Evolutionary conservation across 2,888 invertebrate genomes (phyloP).

Genomic region (Caenorhabditis virilis): DNA sequence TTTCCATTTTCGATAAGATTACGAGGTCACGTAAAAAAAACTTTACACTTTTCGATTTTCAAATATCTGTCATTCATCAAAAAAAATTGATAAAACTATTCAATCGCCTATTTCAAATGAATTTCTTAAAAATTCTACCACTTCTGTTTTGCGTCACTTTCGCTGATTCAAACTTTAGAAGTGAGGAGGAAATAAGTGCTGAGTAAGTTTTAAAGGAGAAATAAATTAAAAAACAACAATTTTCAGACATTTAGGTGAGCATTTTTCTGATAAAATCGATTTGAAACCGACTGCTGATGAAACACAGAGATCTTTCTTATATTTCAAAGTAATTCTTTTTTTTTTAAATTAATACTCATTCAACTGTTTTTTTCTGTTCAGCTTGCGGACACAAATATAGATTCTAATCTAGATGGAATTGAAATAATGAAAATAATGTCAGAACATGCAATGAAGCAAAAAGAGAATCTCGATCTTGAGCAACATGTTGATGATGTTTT

Average conservation of each 20-base stretch:
- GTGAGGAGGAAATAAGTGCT: conserved; percentile 10
- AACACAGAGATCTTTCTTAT: not conserved
- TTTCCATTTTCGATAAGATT: not conserved
- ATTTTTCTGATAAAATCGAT: conserved; percentile 20
- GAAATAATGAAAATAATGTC: conserved; percentile 23
- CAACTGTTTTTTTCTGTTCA: conserved; percentile 18
- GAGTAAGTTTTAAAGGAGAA: conserved; percentile 14
- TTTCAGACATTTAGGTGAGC: conserved; percentile 29
- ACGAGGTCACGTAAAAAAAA: not conserved
- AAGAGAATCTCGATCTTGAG: conserved; percentile 11
- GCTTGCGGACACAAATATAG: conserved; percentile 21
- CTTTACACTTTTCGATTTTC: not conserved
- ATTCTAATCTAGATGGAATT: conserved; percentile 19
- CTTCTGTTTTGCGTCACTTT: too few species aligned
- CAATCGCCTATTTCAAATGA: too few species aligned
- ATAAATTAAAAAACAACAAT: not conserved
- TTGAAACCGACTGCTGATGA: conserved; percentile 3
- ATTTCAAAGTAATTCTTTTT: too few species aligned
- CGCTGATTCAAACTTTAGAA: conserved; percentile 9
- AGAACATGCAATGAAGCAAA: too few species aligned
- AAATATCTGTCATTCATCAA: not conserved
- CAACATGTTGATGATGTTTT: conserved; percentile 20
- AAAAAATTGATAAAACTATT: conserved; percentile 8
- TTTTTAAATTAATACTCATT: conserved; percentile 3
- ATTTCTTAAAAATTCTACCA: too few species aligned